These are phyloP conservation scores for Leiothrix lutea DNA, from an alignment of 2,113 vertebrate species.

Conservation along the genomic window DNA sequence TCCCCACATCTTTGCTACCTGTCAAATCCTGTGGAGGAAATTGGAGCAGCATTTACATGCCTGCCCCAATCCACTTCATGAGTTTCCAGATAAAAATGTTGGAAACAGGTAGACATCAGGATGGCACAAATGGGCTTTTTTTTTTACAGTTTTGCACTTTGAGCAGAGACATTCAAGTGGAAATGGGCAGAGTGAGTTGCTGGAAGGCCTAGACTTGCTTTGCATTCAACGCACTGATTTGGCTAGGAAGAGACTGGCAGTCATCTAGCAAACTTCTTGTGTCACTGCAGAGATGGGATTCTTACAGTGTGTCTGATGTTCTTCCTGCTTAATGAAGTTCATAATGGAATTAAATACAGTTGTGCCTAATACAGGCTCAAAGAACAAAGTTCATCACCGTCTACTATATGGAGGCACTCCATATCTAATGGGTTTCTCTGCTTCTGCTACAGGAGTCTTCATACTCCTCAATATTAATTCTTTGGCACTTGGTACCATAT, in stretches of 20 bases:
- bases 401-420: neutral
- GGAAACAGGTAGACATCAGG: neutral
- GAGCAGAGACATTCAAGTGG: fast-evolving
- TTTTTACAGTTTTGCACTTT: neutral
- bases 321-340: neutral
- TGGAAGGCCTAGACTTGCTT: neutral
- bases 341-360: neutral
- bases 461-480: neutral
- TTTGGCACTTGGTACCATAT: neutral
- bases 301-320: neutral
- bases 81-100: neutral
- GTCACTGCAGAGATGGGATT: neutral
- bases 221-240: fast-evolving
- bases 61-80: neutral
- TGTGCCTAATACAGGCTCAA: neutral
- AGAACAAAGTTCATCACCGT: neutral
- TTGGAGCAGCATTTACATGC: neutral
- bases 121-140: neutral
- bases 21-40: neutral
- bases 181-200: neutral
- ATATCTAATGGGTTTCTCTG: neutral
- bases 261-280: neutral
- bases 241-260: neutral
- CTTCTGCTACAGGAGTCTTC: neutral
- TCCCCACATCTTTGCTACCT: too few species aligned